Percentiles rank a stretch among this genome's conserved stretches.
Conservation (phyloP, 2,113 vertebrate species). For the Entomyzon cyanotis region DNA sequence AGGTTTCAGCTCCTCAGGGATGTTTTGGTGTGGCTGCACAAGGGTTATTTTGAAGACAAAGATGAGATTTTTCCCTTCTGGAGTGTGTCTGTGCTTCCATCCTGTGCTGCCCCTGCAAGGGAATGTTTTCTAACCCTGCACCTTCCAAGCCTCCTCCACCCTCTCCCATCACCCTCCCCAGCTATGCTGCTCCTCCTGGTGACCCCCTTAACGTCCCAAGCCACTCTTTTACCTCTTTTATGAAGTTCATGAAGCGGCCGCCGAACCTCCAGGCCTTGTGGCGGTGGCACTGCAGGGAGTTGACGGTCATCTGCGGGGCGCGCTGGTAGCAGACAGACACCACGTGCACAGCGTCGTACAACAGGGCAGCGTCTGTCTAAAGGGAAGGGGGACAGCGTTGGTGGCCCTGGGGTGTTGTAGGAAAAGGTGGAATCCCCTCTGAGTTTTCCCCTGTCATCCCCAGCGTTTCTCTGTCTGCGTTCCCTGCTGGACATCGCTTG, state of each 20-base stretch:
- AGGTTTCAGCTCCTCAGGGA: not conserved
- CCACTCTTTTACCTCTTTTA: conserved; percentile 89
- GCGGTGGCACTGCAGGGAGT: conserved; percentile 97
- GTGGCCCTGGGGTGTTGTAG: rapidly evolving
- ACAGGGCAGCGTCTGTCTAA: conserved; percentile 97
- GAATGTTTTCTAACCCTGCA: not conserved
- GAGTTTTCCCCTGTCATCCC: not conserved
- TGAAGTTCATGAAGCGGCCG: conserved; percentile 95
- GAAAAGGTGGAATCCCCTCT: not conserved
- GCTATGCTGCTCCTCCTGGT: not conserved
- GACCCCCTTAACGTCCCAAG: rapidly evolving
- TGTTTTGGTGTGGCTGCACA: not conserved
- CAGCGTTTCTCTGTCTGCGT: rapidly evolving
- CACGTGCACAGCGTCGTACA: conserved; percentile 97
- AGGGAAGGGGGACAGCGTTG: conserved; percentile 80
- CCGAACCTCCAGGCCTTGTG: conserved; percentile 99
- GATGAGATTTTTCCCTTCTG: not conserved
- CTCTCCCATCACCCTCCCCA: rapidly evolving
- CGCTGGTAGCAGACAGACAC: conserved; percentile 98
- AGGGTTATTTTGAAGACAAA: not conserved
- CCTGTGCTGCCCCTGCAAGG: not conserved
- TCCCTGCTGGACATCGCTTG: rapidly evolving
- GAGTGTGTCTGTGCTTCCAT: not conserved
- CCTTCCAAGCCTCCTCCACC: not conserved
- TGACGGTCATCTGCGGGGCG: conserved; percentile 96